Evolutionary conservation across 2,113 vertebrate genomes (phyloP), one percentile per base, ranked within the genome.

Genomic region (Uria aalge): DNA sequence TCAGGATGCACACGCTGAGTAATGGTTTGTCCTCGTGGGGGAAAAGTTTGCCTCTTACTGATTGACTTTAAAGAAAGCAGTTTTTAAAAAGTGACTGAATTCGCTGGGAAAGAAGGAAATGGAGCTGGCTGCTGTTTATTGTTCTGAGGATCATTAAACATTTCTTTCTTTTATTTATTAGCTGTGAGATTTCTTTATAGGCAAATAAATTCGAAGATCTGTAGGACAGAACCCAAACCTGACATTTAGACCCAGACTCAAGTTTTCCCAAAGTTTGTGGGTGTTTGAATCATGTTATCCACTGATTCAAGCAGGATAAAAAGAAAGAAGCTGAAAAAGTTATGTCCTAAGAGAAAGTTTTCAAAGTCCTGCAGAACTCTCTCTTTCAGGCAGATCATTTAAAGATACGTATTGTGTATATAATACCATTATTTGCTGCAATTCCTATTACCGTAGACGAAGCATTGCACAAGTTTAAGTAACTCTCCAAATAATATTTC

Each of bases 381-480:
- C 29, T 36, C 36, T 59, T 71, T 27, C 12, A 86, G 18, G 12
- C 8, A 59, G n/a, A 8, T 50, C 10, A 43, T 50, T 74, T 59
- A 34, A 60, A 81, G 41, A 29, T 38, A 32, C 4, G 16, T 59
- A 40, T 13, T 71, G 6, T 55, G 9, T 47, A 52, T 47, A 32
- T 47, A n/a, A 76, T 66, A 43, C 27, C 4, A 2, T 89, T 91
- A 66, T n/a, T 88, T 87, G 57, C n/a, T 90, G 29, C 55, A 59
- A 15, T 91, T 82, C 63, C 30, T 45, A 26, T 74, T 71, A 59
- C 30, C 12, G 29, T 23, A 79, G 92, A 73, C 24, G 83, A 95
- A 82, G 66, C 27, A 52, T 85, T 96, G 81, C 84, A 74, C 50
- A 95, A 92, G 90, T 88, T 92, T 63, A 62, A 94, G 45, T 68